Evolutionary conservation across 2,797 vertebrate genomes (phyloP).

Genomic region (Oophaga sylvatica): DNA sequence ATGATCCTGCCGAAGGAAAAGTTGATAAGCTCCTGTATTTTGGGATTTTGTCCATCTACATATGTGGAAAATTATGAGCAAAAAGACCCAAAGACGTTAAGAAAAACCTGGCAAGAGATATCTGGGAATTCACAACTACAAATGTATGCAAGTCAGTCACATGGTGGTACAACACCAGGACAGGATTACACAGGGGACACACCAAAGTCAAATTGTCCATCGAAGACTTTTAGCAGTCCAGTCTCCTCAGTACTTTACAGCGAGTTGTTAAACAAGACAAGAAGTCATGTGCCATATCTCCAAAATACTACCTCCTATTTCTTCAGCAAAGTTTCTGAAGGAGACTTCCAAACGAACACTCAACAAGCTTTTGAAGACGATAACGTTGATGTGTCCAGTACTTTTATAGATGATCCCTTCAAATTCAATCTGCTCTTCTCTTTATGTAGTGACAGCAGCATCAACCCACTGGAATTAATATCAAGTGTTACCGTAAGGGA

Average conservation of each 20-base stretch:
- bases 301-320: background rate
- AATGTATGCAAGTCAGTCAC: conserved; percentile 7
- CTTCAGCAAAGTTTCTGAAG: background rate
- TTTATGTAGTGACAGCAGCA: background rate
- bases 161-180: background rate
- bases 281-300: background rate
- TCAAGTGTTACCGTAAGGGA: conserved; percentile 22
- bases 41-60: conserved; percentile 11
- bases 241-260: conserved; percentile 18
- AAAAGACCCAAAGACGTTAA: background rate
- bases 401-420: too few relatives aligned
- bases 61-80: background rate
- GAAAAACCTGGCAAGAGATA: background rate
- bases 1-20: background rate
- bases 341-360: background rate
- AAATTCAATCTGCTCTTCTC: background rate
- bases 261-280: background rate
- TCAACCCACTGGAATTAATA: background rate
- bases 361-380: background rate
- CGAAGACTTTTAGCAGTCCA: background rate
- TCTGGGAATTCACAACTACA: background rate
- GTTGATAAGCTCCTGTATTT: background rate
- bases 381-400: background rate
- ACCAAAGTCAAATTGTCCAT: background rate
- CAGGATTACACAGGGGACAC: background rate